A percentile compares a stretch with the other conserved stretches of the same genome.
These are phyloP conservation scores for Iguana delicatissima DNA, from an alignment of 2,797 vertebrate species.

Conservation along the genomic window DNA sequence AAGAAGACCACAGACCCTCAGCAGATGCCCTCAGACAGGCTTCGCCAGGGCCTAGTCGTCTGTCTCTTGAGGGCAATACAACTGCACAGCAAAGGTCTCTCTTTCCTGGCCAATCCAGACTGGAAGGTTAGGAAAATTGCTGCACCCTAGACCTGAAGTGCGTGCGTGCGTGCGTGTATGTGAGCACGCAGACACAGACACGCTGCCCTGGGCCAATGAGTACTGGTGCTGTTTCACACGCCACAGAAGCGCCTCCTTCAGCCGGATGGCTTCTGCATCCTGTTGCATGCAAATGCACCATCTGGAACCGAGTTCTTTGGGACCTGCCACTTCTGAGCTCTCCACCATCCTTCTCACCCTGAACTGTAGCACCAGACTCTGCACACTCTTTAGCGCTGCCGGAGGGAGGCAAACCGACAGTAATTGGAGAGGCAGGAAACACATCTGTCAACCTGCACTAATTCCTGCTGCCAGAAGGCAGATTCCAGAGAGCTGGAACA, in stretches of 20 bases:
- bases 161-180: not conserved
- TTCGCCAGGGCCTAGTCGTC: accelerated
- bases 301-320: slow-evolving; percentile 54
- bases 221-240: accelerated
- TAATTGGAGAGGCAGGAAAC: slow-evolving; percentile 73
- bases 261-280: slow-evolving; percentile 41
- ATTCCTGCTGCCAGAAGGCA: slow-evolving; percentile 73
- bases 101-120: not conserved
- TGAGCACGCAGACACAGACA: no score
- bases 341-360: slow-evolving; percentile 70
- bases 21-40: not conserved
- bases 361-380: slow-evolving; percentile 49
- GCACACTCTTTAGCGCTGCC: slow-evolving; percentile 66
- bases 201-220: accelerated
- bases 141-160: no score
- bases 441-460: slow-evolving; percentile 72
- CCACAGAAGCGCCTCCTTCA: slow-evolving; percentile 43
- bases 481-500: slow-evolving; percentile 56
- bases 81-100: not conserved
- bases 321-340: slow-evolving; percentile 67
- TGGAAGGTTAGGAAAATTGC: not conserved
- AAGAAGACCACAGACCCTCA: not conserved
- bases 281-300: slow-evolving; percentile 54
- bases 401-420: slow-evolving; percentile 71
- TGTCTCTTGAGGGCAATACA: not conserved